Evolutionary conservation across 2,888 invertebrate genomes (phyloP).

Genomic region (Anagyrus pseudococci): DNA sequence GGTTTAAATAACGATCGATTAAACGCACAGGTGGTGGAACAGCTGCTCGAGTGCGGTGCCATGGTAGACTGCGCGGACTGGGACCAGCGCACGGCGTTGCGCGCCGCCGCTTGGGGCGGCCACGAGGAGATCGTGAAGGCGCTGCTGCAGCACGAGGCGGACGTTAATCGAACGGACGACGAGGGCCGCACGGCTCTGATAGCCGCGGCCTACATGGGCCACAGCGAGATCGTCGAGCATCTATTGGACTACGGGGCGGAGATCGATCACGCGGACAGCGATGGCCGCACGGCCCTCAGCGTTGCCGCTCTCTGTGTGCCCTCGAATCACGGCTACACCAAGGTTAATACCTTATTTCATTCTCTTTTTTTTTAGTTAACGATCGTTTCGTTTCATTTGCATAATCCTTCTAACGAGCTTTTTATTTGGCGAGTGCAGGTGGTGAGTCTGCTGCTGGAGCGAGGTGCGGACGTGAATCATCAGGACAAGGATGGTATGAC

Average conservation of each 20-base stretch:
- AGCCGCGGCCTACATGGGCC: constrained; percentile 96
- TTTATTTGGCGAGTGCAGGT: constrained; percentile 57
- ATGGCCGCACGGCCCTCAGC: constrained; percentile 86
- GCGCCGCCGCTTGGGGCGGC: constrained; percentile 94
- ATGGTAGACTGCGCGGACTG: constrained; percentile 87
- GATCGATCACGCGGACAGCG: constrained; percentile 85
- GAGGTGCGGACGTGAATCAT: constrained; percentile 82
- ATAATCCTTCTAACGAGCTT: no score
- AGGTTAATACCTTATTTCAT: no score
- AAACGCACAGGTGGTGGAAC: constrained; percentile 74
- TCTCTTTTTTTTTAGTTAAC: no score
- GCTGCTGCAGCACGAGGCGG: constrained; percentile 78
- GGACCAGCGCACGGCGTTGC: constrained; percentile 86
- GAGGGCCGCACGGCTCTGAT: constrained; percentile 92
- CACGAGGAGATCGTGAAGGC: constrained; percentile 84
- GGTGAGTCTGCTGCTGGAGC: constrained; percentile 77
- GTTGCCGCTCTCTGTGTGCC: constrained; percentile 87
- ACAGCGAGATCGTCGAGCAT: constrained; percentile 87
- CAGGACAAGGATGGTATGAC: constrained; percentile 88
- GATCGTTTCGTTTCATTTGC: no score
- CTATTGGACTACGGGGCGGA: constrained; percentile 82
- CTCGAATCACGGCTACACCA: constrained; percentile 76
- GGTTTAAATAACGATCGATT: constrained; percentile 25
- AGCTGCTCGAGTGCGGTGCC: constrained; percentile 79
- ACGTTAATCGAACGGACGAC: constrained; percentile 83